A percentile compares a stretch with the other conserved stretches of the same genome.
These are phyloP conservation scores for Tamias sibiricus DNA, from an alignment of 2,113 vertebrate genomes.

Conservation along the genomic window DNA sequence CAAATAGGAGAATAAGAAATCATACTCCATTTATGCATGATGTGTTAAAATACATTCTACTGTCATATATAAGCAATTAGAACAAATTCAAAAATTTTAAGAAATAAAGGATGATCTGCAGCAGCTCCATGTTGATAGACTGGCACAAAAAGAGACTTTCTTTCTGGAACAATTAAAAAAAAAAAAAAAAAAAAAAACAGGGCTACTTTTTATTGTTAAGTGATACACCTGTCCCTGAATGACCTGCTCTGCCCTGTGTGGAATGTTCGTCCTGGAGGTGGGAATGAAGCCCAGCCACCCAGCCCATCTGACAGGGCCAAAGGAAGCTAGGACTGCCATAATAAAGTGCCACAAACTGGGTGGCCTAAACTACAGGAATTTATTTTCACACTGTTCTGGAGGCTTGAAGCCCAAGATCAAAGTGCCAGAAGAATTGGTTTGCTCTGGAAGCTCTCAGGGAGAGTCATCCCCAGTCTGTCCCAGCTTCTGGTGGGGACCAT, in stretches of 20 bases:
- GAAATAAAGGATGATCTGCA: background rate
- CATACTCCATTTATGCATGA: no score
- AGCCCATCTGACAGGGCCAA: background rate
- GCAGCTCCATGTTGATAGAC: background rate
- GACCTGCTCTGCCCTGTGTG: no score
- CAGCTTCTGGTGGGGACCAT: background rate
- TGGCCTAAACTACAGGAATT: background rate
- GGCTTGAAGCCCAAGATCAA: background rate
- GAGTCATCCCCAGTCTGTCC: background rate
- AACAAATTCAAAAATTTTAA: no score
- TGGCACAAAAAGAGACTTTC: background rate
- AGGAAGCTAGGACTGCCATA: background rate
- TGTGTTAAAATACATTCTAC: no score
- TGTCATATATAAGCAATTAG: no score
- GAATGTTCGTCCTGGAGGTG: background rate
- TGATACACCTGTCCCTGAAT: background rate
- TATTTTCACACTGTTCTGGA: background rate
- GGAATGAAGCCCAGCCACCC: fast-evolving
- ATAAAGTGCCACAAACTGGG: background rate
- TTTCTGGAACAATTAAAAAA: background rate
- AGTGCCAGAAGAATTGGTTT: background rate
- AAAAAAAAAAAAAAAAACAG: background rate
- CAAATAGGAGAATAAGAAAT: no score
- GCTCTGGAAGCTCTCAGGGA: background rate
- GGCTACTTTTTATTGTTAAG: background rate